Evolutionary conservation across 2,113 vertebrate genomes (phyloP).

Genomic region (Garra rufa): DNA sequence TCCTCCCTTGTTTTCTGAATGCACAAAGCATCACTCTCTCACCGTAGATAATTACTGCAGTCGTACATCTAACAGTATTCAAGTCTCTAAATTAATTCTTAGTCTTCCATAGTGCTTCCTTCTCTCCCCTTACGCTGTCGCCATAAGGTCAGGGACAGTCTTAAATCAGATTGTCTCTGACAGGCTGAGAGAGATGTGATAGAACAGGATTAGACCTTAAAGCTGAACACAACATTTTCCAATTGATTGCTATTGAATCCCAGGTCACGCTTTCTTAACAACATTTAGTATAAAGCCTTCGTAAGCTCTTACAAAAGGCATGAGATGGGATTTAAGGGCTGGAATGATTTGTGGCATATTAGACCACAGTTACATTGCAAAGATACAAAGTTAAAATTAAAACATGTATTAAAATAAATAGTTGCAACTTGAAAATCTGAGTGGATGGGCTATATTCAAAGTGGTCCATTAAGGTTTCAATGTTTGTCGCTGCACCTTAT

Average conservation of each 20-base stretch:
- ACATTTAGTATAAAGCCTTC: constrained; percentile 12
- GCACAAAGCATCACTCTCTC: constrained; percentile 9
- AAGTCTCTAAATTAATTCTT: constrained; percentile 45
- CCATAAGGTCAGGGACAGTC: constrained; percentile 41
- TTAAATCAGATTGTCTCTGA: constrained; percentile 46
- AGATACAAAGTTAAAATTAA: not conserved
- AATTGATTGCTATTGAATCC: constrained; percentile 36
- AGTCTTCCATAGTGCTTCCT: not conserved
- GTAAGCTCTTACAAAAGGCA: constrained; percentile 13
- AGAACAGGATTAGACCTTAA: constrained; percentile 47
- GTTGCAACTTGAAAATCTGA: not conserved
- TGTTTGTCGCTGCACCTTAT: not conserved
- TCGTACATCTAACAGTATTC: constrained; percentile 49
- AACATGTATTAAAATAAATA: not conserved
- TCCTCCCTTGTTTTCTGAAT: constrained; percentile 40
- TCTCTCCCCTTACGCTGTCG: constrained; percentile 1
- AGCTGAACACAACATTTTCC: constrained; percentile 35
- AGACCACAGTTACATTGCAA: not conserved
- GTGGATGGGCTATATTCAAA: not conserved
- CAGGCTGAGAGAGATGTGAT: constrained; percentile 23
- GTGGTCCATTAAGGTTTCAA: not conserved
- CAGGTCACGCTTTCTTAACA: constrained; percentile 15
- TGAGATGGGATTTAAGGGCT: constrained; percentile 15
- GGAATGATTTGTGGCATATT: not conserved
- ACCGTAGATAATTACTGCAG: constrained; percentile 47